Conservation (phyloP, 2,113 vertebrate species). For the Nibea coibor region DNA sequence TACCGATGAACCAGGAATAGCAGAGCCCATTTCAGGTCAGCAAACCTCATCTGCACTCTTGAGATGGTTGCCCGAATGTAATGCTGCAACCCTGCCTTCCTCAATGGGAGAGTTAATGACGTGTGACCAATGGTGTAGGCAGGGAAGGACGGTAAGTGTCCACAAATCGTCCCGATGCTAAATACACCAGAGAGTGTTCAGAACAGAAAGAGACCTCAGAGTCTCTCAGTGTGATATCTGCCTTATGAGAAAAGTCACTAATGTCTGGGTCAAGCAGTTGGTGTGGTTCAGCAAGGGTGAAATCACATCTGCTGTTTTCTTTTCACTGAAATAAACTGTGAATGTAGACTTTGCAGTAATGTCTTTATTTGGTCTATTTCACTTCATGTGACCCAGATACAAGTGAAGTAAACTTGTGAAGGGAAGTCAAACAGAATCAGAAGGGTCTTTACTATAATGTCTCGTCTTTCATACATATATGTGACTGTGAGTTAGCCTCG, state of each 20-base stretch:
- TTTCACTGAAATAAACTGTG: too few relatives aligned
- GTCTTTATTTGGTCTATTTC: too few relatives aligned
- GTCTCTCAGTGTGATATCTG: not conserved
- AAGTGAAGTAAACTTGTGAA: too few relatives aligned
- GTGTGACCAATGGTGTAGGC: constrained; percentile 24
- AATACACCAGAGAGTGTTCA: constrained; percentile 26
- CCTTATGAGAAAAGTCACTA: not conserved
- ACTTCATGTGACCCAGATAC: too few relatives aligned
- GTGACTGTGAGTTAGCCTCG: too few relatives aligned
- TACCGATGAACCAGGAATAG: constrained; percentile 6
- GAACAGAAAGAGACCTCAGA: constrained; percentile 25
- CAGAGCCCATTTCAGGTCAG: constrained; percentile 6
- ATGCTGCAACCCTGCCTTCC: not conserved
- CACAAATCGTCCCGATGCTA: constrained; percentile 12
- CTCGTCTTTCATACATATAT: too few relatives aligned
- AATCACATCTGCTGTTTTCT: not conserved
- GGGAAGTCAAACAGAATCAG: too few relatives aligned
- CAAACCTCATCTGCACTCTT: constrained; percentile 17
- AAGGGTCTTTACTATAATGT: too few relatives aligned
- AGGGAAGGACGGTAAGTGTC: constrained; percentile 18
- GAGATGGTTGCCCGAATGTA: not conserved
- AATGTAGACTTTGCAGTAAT: too few relatives aligned
- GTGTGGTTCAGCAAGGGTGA: not conserved
- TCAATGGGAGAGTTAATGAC: constrained; percentile 40
- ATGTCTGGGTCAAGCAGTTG: not conserved